Base-by-base conservation (phyloP, 2,113 vertebrate genomes). In the Paedocypris sp. region DNA sequence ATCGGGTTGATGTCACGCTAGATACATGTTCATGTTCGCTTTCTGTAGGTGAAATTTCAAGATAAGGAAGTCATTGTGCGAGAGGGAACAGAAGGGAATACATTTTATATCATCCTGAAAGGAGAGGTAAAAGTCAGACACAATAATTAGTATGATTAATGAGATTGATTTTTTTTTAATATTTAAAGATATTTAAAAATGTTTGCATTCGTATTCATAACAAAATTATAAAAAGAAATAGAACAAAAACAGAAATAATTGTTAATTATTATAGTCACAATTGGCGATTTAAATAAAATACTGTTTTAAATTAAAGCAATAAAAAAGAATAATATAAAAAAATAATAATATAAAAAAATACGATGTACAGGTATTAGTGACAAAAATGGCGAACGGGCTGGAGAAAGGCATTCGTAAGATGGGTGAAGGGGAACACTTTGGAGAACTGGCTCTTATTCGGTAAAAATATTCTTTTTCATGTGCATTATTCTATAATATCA, bases 361-460 rank as follows among this genome's bases (percentile, higher is more conserved):
- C n/a, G n/a, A n/a, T n/a, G n/a, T n/a, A n/a, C n/a, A 89, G 86
- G 87, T 88, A 2, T 69, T 76, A 59, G 87, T 90, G 64, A 84
- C 82, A 1, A 85, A 78, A 71, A 79, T 62, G 0, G 78, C 82
- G 23, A 83, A 75, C 0, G 82, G 83, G 12, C 74, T 73, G 26
- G 79, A 89, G 75, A 83, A 83, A 65, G 70, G 68, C 45, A 82
- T 89, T 50, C 83, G 85, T 4, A 74, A 76, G 58, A 81, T 89
- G 79, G 79, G 80, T 1, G 74, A 82, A 9, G 88, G 87, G 11
- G 80, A 90, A 46, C 85, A 89, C 73, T 90, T 83, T 19, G 87
- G 87, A 62, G 88, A 90, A 68, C 80, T 88, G 62, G 80, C 88
- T 43, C 82, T 90, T 16, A 85, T 90, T 68, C 80, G 84, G 88